phyloP scores from a whole-genome alignment of 2,797 vertebrate genomes.

The Chloroceryle inda region DNA sequence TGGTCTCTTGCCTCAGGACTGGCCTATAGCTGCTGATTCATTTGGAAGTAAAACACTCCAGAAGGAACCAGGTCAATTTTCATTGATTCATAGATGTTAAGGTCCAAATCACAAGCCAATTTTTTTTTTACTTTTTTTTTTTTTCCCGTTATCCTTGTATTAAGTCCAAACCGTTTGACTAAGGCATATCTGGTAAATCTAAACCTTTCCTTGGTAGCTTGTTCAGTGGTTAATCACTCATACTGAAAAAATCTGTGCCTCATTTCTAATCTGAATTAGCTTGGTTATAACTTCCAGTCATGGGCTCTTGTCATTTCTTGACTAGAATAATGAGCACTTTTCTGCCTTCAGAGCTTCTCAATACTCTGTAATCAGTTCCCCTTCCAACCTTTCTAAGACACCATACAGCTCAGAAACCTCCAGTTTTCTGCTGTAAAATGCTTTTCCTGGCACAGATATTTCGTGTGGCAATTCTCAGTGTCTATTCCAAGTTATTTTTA shows the following conservation, averaged over 20 bases:
- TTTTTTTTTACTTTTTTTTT: not conserved
- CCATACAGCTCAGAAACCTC: conserved; percentile 19
- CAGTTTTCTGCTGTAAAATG: conserved; percentile 19
- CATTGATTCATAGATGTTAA: conserved; percentile 38
- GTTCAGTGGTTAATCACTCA: not conserved
- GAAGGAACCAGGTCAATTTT: not conserved
- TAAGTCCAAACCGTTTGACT: conserved; percentile 24
- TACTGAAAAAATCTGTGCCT: conserved; percentile 5
- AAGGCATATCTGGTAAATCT: conserved; percentile 29
- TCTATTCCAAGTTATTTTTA: conserved; percentile 58
- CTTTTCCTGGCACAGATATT: conserved; percentile 54
- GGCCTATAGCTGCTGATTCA: conserved; percentile 10
- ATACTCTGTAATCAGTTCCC: not conserved
- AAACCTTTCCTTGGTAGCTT: not conserved
- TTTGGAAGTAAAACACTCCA: not conserved
- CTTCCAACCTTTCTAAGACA: conserved; percentile 17
- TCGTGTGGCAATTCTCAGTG: conserved; percentile 38
- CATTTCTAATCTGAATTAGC: conserved; percentile 25
- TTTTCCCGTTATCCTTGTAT: not conserved
- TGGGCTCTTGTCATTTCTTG: conserved; percentile 16
- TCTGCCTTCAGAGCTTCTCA: not conserved
- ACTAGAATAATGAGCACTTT: conserved; percentile 39
- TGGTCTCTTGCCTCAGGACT: not conserved
- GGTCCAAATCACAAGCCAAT: not conserved
- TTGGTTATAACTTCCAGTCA: conserved; percentile 10